Percentiles rank a stretch among this genome's conserved stretches.
These are phyloP conservation scores for Lepidurus couesii DNA, from an alignment of 1,140 invertebrate genomes.

Conservation along the genomic window DNA sequence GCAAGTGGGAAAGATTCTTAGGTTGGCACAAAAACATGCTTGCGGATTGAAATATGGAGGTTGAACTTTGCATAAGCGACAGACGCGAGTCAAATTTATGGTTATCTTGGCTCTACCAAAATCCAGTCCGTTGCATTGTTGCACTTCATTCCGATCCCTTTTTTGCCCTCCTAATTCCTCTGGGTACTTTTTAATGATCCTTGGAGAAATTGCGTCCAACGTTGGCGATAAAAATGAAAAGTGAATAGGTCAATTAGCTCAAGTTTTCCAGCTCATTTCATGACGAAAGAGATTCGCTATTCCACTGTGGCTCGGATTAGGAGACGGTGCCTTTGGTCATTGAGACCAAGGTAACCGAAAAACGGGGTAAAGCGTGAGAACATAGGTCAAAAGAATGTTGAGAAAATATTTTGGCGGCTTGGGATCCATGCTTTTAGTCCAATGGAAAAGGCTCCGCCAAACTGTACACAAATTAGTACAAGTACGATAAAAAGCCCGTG, in stretches of 20 bases:
- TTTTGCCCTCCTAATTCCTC: neutral
- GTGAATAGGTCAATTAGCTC: too few relatives aligned
- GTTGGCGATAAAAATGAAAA: too few relatives aligned
- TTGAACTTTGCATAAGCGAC: neutral
- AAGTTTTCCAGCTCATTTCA: too few relatives aligned
- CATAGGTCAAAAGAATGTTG: neutral
- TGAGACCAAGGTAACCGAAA: too few relatives aligned
- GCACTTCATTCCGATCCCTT: neutral
- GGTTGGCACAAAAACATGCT: neutral
- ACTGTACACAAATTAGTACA: neutral
- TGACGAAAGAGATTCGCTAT: too few relatives aligned
- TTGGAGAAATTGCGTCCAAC: too few relatives aligned
- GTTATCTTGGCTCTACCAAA: neutral
- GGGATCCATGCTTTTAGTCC: neutral
- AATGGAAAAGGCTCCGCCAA: neutral
- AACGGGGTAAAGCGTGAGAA: neutral
- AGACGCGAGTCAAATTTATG: neutral
- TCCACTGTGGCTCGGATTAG: too few relatives aligned
- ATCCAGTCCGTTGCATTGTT: neutral
- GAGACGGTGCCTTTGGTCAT: too few relatives aligned
- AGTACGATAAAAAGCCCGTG: neutral
- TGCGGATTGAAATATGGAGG: neutral
- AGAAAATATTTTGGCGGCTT: neutral
- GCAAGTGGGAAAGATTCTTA: neutral
- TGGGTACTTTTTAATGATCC: too few relatives aligned